Percentiles rank a stretch among this genome's conserved stretches.
phyloP scores from a whole-genome alignment of 2,113 vertebrate genomes.

The Ptilorrhoa leucosticta region DNA sequence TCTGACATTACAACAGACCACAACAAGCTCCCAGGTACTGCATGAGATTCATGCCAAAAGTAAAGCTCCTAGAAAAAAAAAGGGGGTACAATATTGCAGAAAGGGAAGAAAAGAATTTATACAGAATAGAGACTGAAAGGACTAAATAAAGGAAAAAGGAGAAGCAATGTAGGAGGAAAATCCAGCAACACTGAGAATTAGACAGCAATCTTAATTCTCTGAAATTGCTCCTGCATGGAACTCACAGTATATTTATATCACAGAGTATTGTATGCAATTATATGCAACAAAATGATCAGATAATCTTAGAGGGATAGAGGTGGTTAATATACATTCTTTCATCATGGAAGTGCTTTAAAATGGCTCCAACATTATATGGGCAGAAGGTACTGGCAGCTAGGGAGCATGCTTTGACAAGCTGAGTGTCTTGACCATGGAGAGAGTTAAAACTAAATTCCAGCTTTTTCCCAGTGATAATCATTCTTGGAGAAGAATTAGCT shows the following conservation, averaged over 20 bases:
- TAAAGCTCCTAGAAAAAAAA: background rate
- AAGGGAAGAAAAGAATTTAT: background rate
- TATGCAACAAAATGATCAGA: background rate
- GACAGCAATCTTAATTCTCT: background rate
- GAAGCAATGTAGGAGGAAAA: background rate
- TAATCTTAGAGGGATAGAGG: background rate
- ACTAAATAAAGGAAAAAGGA: background rate
- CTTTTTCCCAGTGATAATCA: background rate
- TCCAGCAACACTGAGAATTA: background rate
- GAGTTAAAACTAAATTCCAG: background rate
- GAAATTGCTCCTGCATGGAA: background rate
- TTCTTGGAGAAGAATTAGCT: background rate
- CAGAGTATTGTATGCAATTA: background rate
- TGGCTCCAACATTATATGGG: background rate
- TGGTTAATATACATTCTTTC: background rate
- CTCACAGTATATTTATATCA: background rate
- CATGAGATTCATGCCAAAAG: background rate
- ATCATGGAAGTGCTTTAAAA: background rate
- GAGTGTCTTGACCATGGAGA: background rate
- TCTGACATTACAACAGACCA: background rate
- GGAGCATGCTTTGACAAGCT: background rate
- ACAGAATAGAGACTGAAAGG: background rate
- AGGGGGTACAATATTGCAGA: background rate
- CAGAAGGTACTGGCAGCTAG: background rate
- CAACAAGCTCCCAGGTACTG: background rate